Evolutionary conservation across 2,113 vertebrate species (phyloP).

Genomic region (Todiramphus saurophagus): DNA sequence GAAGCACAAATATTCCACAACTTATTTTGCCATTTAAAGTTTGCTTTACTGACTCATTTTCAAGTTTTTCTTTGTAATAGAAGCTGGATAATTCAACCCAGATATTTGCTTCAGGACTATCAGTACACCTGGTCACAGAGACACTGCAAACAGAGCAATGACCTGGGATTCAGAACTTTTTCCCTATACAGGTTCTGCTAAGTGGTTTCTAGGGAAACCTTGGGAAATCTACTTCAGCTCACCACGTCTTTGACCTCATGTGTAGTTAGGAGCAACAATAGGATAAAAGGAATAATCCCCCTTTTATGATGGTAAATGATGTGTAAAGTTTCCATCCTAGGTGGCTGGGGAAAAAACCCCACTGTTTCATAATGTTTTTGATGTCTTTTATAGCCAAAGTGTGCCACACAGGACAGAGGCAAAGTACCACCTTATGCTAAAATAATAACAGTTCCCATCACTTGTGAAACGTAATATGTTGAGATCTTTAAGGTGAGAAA

Average conservation of each 20-base stretch:
- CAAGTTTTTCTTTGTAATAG: background rate
- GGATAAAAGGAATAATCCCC: background rate
- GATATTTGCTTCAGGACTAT: background rate
- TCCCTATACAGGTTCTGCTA: background rate
- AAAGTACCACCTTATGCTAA: background rate
- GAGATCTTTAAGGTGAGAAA: background rate
- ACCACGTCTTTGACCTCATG: accelerated
- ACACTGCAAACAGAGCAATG: background rate
- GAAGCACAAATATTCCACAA: background rate
- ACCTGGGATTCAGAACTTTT: background rate
- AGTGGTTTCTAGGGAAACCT: background rate
- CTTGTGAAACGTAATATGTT: background rate
- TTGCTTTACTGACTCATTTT: background rate
- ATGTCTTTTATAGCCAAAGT: background rate
- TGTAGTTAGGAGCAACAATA: background rate
- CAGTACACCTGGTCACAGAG: background rate
- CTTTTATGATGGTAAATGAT: background rate
- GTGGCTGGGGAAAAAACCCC: background rate
- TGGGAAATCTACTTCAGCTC: background rate
- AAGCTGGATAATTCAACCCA: background rate
- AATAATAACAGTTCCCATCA: background rate
- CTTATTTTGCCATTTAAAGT: background rate
- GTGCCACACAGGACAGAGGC: accelerated
- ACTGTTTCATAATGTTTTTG: background rate
- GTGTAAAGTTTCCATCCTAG: background rate